These are phyloP conservation scores for Cheilosia vulpina DNA, from an alignment of 2,888 invertebrate genomes.

Conservation along the genomic window DNA sequence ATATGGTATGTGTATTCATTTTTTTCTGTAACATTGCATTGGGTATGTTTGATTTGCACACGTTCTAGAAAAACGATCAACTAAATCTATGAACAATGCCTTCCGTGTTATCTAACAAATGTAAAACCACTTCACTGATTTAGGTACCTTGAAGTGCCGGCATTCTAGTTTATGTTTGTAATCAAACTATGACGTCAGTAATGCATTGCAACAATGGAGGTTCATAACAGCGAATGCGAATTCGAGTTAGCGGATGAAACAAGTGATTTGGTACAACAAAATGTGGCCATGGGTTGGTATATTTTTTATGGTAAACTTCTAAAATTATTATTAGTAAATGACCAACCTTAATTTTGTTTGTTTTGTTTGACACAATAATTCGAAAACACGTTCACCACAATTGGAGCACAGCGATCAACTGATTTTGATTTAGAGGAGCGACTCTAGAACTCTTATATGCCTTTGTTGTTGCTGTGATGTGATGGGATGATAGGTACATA, in stretches of 20 bases:
- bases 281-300: neutral
- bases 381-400: conserved; percentile 26
- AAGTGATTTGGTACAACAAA: too few relatives aligned
- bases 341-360: conserved; percentile 39
- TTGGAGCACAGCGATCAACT: conserved; percentile 56
- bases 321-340: neutral
- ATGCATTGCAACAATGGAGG: too few relatives aligned
- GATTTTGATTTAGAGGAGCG: conserved; percentile 16
- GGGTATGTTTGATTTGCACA: neutral
- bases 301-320: neutral
- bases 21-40: conserved; percentile 24
- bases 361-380: neutral
- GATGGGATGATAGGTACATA: too few relatives aligned
- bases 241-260: too few relatives aligned
- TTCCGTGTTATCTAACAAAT: conserved; percentile 23
- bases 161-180: conserved; percentile 48
- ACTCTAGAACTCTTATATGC: neutral
- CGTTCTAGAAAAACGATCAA: conserved; percentile 3
- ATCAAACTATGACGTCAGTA: conserved; percentile 51
- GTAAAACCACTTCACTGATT: neutral
- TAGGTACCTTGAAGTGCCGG: conserved; percentile 27
- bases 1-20: neutral
- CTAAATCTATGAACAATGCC: conserved; percentile 1
- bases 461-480: conserved; percentile 6
- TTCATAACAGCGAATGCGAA: too few relatives aligned